Conservation (phyloP, 1,140 invertebrate genomes). For the Samia ricini region DNA sequence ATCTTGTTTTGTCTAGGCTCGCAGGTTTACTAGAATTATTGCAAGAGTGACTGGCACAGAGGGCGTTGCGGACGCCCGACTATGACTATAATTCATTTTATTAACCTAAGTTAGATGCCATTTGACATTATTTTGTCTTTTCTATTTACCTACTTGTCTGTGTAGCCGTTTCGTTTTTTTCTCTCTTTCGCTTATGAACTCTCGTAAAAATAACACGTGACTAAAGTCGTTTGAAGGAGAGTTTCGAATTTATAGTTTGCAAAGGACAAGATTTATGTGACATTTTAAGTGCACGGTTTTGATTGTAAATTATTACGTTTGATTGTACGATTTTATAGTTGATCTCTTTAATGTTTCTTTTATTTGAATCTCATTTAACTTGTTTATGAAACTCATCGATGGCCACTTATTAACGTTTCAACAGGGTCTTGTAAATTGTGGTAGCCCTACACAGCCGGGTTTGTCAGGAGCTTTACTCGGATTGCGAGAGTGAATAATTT, state of each 20-base stretch:
- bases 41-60: background rate
- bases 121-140: background rate
- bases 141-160: background rate
- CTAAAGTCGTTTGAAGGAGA: background rate
- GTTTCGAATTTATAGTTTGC: background rate
- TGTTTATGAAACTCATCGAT: too few relatives aligned
- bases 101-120: background rate
- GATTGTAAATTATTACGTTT: background rate
- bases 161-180: background rate
- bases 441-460: constrained; percentile 29
- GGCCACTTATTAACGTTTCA: background rate
- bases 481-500: constrained; percentile 73
- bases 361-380: too few relatives aligned
- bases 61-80: background rate
- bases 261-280: background rate
- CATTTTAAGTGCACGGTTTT: background rate
- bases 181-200: background rate
- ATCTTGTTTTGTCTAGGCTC: background rate
- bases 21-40: background rate
- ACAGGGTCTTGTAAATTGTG: background rate
- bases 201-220: background rate
- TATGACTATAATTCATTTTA: background rate
- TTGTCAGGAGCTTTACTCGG: constrained; percentile 57
- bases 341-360: too few relatives aligned
- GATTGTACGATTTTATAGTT: too few relatives aligned